Evolutionary conservation across 2,113 vertebrate genomes (phyloP), one percentile per base, ranked within the genome.

Genomic region (Opisthocomus hoazin): DNA sequence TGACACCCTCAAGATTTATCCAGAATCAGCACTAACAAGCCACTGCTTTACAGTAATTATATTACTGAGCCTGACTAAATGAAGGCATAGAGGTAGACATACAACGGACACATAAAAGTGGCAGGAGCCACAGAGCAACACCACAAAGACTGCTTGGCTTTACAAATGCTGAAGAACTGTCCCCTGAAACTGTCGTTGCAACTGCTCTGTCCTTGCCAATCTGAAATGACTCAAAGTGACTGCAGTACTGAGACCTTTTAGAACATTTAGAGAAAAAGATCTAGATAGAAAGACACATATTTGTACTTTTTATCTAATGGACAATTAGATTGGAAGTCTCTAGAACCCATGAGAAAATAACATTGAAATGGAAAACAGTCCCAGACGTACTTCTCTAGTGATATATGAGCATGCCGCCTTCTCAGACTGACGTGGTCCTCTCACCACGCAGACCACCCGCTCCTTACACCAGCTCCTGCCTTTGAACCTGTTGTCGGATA

Each of bases 391-490:
- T 89, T 57, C 27, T 65, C 8, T 9, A 74, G 46, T 1, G 1
- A 82, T 45, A 20, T 3, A 21, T 2, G 11, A 56, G 12, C 54
- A 27, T 36, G 32, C 9, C 2, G 4, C 24, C 5, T 66, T 50
- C 56, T 54, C 56, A 78, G 51, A 19, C 22, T 0, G 0, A 23
- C 1, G 2, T 5, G 16, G 14, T 77, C 15, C 23, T 56, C 53
- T 61, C 54, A 34, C 34, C 36, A 46, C 3, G 30, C 58, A 60
- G 64, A 68, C 16, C 22, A 60, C 26, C 10, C 0, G 1, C 37
- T 27, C 24, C 45, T 45, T 51, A 36, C 32, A 45, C 8, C 0
- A 1, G 11, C 20, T 92, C 20, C 60, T 7, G 36, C 50, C 41
- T 43, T 70, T 90, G 78, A 65, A 37, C 20, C 18, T 32, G 17